Base-by-base conservation (phyloP, 2,113 vertebrate genomes). In the Scopus umbretta region DNA sequence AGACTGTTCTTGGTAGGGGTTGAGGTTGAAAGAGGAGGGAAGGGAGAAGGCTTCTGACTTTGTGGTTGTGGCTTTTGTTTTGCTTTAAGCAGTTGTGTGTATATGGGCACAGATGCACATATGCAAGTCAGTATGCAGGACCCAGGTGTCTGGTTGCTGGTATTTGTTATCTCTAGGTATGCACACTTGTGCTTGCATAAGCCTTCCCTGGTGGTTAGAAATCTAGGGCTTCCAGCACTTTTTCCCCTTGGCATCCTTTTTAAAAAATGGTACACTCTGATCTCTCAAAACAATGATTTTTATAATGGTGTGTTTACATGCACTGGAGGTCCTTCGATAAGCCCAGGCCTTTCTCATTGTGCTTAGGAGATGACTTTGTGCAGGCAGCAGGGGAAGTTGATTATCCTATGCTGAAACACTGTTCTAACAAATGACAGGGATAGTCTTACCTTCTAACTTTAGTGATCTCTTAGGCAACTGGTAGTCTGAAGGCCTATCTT, bases 61-160 rank as follows among this genome's bases (percentile, higher is more conserved):
- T 59, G 26, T 79, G 6, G 4, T 50, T 80, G 20, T 71, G 65
- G 34, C 50, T 65, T 27, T 36, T 68, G 30, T 36, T 93, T 70
- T 73, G 9, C 45, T 70, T 17, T 5, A 34, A 26, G 4, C 12
- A 7, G 5, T 8, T 90, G 7, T 74, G 42, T 58, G 19, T 75
- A 1, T 63, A 5, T 71, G 22, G 32, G 29, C 45, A 49, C 1
- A 1, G 36, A 20, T 66, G 42, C 4, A 0, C 1, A 0, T 52
- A 5, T 43, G 20, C 26, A 40, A 25, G 20, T 36, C n/a, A 19
- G 14, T 65, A 40, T 13, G 25, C 22, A 38, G 52, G 13, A 72
- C 34, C 45, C 12, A 40, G 22, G 13, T 73, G 30, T 47, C 36
- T 56, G 34, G 7, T 34, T 65, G 63, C 26, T 75, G 73, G 21